Evolutionary conservation across 2,113 vertebrate species (phyloP).

Genomic region (Rhinogobius similis): DNA sequence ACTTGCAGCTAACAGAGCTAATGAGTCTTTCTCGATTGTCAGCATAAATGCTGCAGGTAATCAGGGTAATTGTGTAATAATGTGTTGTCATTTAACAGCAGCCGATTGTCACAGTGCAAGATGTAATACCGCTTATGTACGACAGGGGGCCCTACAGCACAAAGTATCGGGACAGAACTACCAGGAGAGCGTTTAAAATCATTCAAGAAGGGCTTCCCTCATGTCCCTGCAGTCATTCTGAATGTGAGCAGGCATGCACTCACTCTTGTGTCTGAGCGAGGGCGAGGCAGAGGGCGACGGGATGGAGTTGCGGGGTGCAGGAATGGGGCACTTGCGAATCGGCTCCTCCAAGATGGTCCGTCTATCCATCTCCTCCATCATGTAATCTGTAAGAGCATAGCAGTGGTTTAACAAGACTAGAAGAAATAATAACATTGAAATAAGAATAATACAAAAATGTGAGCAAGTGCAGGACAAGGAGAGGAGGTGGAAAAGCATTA

Average conservation of each 20-base stretch:
- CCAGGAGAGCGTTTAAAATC: background rate
- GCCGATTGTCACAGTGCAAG: slow-evolving; percentile 9
- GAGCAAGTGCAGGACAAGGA: background rate
- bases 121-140: slow-evolving; percentile 18
- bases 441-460: background rate
- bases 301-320: slow-evolving; percentile 81
- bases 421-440: slow-evolving; percentile 5
- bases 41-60: slow-evolving; percentile 30
- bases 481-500: slow-evolving; percentile 9
- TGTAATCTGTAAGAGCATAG: slow-evolving; percentile 79
- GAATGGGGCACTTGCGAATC: slow-evolving; percentile 76
- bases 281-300: slow-evolving; percentile 84
- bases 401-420: background rate
- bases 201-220: background rate
- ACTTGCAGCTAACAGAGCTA: slow-evolving; percentile 23
- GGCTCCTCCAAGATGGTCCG: slow-evolving; percentile 79
- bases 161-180: slow-evolving; percentile 6
- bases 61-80: slow-evolving; percentile 44
- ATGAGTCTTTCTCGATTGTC: slow-evolving; percentile 27
- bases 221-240: background rate
- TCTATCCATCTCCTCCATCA: slow-evolving; percentile 82
- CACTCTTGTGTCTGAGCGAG: slow-evolving; percentile 90
- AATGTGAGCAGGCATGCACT: slow-evolving; percentile 46
- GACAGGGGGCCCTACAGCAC: slow-evolving; percentile 60
- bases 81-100: slow-evolving; percentile 41